Evolutionary conservation across 2,113 vertebrate genomes (phyloP).

Genomic region (Rattus rattus): DNA sequence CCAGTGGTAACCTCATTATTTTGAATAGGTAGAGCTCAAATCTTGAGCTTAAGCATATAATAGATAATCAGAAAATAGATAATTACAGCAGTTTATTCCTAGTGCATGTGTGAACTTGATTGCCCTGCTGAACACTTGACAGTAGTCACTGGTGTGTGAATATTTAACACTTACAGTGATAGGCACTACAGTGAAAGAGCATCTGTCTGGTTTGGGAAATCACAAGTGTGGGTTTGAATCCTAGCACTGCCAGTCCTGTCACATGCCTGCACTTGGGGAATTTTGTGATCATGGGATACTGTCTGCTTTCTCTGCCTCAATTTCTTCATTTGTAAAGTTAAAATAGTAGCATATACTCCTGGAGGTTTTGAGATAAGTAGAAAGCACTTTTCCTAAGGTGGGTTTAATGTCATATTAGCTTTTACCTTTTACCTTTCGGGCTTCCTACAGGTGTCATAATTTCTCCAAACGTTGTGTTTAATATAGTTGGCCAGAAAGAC

Average conservation of each 20-base stretch:
- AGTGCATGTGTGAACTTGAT: background rate
- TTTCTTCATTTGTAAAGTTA: slow-evolving; percentile 61
- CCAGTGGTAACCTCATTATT: background rate
- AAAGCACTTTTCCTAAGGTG: slow-evolving; percentile 3
- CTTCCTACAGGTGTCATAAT: slow-evolving; percentile 1
- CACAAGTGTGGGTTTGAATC: background rate
- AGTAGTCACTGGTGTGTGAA: slow-evolving; percentile 17
- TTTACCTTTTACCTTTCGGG: slow-evolving; percentile 25
- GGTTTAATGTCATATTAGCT: background rate
- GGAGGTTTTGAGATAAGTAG: background rate
- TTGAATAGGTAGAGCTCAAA: slow-evolving; percentile 29
- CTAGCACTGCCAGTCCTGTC: background rate
- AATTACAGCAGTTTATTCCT: background rate
- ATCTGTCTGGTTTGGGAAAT: slow-evolving; percentile 29
- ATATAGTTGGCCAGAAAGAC: slow-evolving; percentile 24
- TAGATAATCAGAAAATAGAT: background rate
- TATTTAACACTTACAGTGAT: background rate
- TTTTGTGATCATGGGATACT: slow-evolving; percentile 37
- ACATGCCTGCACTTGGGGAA: background rate
- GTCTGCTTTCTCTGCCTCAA: slow-evolving; percentile 42
- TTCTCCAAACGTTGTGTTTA: slow-evolving; percentile 2
- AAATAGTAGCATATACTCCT: background rate
- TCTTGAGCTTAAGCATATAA: slow-evolving; percentile 47
- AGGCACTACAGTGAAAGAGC: slow-evolving; percentile 30
- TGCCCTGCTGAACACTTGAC: slow-evolving; percentile 8